A percentile compares a stretch with the other conserved stretches of the same genome.
Conservation (phyloP, 2,113 vertebrate genomes). For the Notarius quadriscutis region DNA sequence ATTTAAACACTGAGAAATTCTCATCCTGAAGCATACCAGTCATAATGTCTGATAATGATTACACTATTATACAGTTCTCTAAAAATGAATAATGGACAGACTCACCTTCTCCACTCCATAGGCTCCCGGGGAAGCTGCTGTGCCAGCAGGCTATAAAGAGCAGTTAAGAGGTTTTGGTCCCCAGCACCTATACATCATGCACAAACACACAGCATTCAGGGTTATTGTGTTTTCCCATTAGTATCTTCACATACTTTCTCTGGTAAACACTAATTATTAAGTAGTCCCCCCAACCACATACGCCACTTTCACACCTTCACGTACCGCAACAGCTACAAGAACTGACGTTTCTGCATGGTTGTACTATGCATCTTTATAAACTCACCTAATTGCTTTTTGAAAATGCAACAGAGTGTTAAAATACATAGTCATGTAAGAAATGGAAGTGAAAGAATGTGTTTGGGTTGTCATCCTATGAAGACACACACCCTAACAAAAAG, state of each 20-base stretch:
- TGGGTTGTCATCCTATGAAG: neutral
- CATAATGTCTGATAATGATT: neutral
- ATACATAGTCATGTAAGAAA: neutral
- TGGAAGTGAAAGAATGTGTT: neutral
- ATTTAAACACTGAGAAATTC: neutral
- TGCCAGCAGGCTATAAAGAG: conserved; percentile 85
- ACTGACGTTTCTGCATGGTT: no score
- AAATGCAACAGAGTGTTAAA: neutral
- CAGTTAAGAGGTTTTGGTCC: conserved; percentile 90
- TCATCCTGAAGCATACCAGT: neutral
- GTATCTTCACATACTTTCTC: neutral
- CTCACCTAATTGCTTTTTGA: neutral
- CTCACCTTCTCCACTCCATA: conserved; percentile 96
- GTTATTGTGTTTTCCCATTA: neutral
- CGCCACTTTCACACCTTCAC: neutral
- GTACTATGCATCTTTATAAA: neutral
- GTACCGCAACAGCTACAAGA: neutral
- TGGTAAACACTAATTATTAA: neutral
- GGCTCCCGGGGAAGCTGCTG: conserved; percentile 94
- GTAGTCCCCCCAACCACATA: neutral
- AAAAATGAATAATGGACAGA: neutral
- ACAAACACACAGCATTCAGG: neutral
- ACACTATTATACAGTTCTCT: neutral
- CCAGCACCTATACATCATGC: conserved; percentile 82
- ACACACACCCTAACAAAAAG: neutral